Conservation (phyloP, 37 sponge, comb jelly and placozoan genomes). For the Geodia barretti region DNA sequence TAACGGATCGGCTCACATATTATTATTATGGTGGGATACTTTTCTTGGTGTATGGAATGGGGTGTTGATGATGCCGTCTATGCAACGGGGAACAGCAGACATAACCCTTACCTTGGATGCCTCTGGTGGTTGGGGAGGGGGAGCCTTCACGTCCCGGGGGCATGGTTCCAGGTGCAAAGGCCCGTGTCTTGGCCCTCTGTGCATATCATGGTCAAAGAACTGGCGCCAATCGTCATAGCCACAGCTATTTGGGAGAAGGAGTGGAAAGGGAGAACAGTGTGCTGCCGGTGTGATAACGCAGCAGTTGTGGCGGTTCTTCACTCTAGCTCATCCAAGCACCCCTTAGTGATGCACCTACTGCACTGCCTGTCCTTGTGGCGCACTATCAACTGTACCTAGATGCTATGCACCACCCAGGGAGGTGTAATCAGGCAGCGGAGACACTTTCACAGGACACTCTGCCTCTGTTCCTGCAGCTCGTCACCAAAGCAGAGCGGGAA, state of each 20-base stretch:
- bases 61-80: not conserved
- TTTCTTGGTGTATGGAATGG: constrained; percentile 28
- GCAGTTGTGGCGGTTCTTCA: too few species aligned
- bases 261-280: constrained; percentile 11
- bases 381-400: not conserved
- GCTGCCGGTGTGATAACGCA: constrained; percentile 41
- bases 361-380: not conserved
- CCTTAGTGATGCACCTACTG: not conserved
- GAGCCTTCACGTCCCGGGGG: not conserved
- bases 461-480: not conserved
- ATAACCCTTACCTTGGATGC: constrained; percentile 6
- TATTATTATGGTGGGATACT: constrained; percentile 14
- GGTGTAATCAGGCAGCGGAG: not conserved
- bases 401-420: constrained; percentile 18
- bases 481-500: not conserved
- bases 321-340: not conserved
- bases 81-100: not conserved
- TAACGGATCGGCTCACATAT: constrained; percentile 8
- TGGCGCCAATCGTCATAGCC: constrained; percentile 7
- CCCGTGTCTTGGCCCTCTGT: not conserved
- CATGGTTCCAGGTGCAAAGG: not conserved
- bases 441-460: not conserved
- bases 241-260: constrained; percentile 2
- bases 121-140: constrained; percentile 26
- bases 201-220: constrained; percentile 13